Evolutionary conservation across 1,140 invertebrate species (phyloP), one percentile per base, ranked within the genome.

Genomic region (Ips typographus): DNA sequence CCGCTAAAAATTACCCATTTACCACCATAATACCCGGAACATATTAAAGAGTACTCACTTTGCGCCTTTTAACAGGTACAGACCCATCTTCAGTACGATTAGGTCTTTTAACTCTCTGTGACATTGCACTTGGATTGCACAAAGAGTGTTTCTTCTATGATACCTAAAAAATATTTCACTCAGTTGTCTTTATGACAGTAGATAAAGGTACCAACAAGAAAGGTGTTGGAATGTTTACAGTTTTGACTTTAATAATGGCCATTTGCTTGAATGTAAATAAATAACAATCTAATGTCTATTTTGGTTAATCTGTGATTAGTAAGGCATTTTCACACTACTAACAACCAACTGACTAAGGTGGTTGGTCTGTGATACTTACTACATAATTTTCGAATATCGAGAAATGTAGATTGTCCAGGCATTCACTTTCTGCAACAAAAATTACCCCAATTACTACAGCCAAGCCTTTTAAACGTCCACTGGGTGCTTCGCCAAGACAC

Each of bases 101-200:
- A 78, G 85, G 84, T 80, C 86, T 83, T 80, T 89, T 89, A 74
- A 84, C 85, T 85, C 87, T 85, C 85, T 89, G 87, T 84, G 87
- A 88, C 88, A 89, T 80, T 71, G 78, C 79, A 79, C 78, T 77
- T 71, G 57, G 66, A 71, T 78, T 72, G 78, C 78, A 78, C 78
- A 68, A 67, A 41, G 67, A 66, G 53, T 51, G 43, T 62, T 40
- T 61, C 56, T 60, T 55, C 57, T 71, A 56, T 66, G 40, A 63
- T 47, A 61, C 69, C 69, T 71, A 61, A 66, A 70, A 70, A 41
- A 47, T n/a, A n/a, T n/a, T n/a, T n/a, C n/a, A n/a, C n/a, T n/a
- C n/a, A n/a, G n/a, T n/a, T n/a, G n/a, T n/a, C n/a, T n/a, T n/a
- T n/a, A n/a, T n/a, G n/a, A n/a, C n/a, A n/a, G n/a, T n/a, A n/a